These are phyloP conservation scores for Drosophila melanica DNA, from an alignment of 1,140 invertebrate species.

Conservation along the genomic window DNA sequence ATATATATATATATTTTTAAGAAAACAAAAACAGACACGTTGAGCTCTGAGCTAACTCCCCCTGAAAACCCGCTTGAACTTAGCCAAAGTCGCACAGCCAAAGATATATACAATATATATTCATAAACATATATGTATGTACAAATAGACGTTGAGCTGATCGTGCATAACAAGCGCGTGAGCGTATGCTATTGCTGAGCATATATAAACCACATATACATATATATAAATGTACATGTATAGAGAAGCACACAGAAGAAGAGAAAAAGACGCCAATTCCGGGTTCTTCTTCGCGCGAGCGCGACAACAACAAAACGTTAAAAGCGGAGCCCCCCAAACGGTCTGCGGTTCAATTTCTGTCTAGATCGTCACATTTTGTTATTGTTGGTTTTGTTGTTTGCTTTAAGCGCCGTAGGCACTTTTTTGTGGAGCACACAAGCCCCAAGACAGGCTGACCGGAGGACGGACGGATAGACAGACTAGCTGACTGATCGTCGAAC, in stretches of 20 bases:
- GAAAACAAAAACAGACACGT: constrained; percentile 37
- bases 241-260: constrained; percentile 3
- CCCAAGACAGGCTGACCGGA: constrained; percentile 7
- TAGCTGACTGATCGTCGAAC: not conserved
- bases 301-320: constrained; percentile 46
- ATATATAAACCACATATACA: constrained; percentile 31
- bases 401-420: constrained; percentile 66
- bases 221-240: constrained; percentile 6
- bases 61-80: constrained; percentile 23
- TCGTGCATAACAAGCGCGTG: constrained; percentile 81
- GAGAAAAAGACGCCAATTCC: constrained; percentile 68
- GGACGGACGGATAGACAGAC: not conserved
- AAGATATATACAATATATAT: constrained; percentile 1
- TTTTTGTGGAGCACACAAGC: constrained; percentile 60
- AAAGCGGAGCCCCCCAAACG: constrained; percentile 42
- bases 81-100: not conserved
- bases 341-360: constrained; percentile 76
- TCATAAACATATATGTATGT: not conserved
- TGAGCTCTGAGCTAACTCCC: constrained; percentile 20
- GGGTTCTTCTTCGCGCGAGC: constrained; percentile 76
- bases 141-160: constrained; percentile 59
- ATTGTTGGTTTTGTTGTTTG: constrained; percentile 24
- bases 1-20: not conserved
- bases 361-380: constrained; percentile 74
- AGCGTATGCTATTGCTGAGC: constrained; percentile 59